Base-by-base conservation (phyloP, 2,888 invertebrate species). In the Brenthis ino region DNA sequence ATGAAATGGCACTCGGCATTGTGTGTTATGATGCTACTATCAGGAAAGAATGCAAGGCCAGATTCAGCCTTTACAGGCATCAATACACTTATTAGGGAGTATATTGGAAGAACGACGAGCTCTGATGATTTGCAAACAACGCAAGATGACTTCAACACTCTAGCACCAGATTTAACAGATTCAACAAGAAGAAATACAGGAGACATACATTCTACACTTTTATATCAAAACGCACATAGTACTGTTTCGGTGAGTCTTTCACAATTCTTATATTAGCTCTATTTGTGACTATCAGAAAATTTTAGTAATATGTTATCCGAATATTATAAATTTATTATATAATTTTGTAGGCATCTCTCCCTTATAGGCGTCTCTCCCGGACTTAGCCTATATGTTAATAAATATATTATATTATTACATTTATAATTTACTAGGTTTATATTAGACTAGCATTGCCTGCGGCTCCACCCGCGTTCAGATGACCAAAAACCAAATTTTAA, bases 1-100 rank as follows among this genome's bases (percentile, higher is more conserved):
- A 86, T 85, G 89, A 82, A 67, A 82, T 85, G 84, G 80, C 79
- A 78, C 67, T 77, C 80, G 28, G 74, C 77, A 20, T 16, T 84
- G 48, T 83, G 77, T 74, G 72, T 83, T 16, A 69, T 84, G 43
- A 73, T 83, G 68, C 74, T 80, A n/a, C 65, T 78, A 20, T 78
- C 81, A 0, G 72, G 77, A 24, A 77, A 77, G 11, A 80, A 80
- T 50, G 79, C 79, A 8, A 74, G 75, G 12, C 72, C 77, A 0
- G 81, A 77, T n/a, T 78, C 78, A 0, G 71, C 85, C 0, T 65
- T 85, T 14, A 80, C 82, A 0, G 80, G 78, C n/a, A 77, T 80
- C 69, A 81, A 78, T 57, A 77, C 81, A 1, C 75, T 86, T n/a
- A 79, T 85, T 13, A 80, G 85, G 48, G 82, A 77, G 37, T 75